Evolutionary conservation across 2,888 invertebrate species (phyloP).

Genomic region (Limnephilus rhombicus): DNA sequence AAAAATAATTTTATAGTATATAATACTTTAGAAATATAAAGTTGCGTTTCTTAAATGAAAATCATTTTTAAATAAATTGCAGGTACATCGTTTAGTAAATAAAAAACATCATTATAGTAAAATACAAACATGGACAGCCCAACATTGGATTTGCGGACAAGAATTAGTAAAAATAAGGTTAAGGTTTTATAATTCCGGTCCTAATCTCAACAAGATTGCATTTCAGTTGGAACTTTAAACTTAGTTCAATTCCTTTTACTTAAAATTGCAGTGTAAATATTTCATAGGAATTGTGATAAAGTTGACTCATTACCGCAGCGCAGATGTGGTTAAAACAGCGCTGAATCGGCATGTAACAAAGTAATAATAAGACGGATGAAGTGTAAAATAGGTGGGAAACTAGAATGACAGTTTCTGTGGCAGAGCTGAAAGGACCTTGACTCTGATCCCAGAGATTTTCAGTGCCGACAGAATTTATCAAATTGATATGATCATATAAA

Average conservation of each 20-base stretch:
- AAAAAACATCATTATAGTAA: neutral
- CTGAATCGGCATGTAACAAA: no score
- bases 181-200: constrained; percentile 15
- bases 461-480: no score
- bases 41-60: neutral
- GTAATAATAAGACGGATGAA: neutral
- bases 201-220: constrained; percentile 13
- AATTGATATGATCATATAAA: no score
- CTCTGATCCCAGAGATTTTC: no score
- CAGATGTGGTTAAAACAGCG: no score
- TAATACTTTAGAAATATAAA: neutral
- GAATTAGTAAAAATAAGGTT: neutral
- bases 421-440: neutral
- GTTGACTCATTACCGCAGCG: no score
- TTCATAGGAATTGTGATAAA: no score
- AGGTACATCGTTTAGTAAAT: neutral
- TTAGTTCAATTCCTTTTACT: neutral
- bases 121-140: neutral
- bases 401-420: neutral
- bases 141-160: neutral
- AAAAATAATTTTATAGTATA: no score
- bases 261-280: no score
- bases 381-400: neutral
- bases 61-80: neutral
- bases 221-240: neutral